A percentile compares a stretch with the other conserved stretches of the same genome.
phyloP scores from a whole-genome alignment of 2,797 vertebrate species.

The Vireo griseus region DNA sequence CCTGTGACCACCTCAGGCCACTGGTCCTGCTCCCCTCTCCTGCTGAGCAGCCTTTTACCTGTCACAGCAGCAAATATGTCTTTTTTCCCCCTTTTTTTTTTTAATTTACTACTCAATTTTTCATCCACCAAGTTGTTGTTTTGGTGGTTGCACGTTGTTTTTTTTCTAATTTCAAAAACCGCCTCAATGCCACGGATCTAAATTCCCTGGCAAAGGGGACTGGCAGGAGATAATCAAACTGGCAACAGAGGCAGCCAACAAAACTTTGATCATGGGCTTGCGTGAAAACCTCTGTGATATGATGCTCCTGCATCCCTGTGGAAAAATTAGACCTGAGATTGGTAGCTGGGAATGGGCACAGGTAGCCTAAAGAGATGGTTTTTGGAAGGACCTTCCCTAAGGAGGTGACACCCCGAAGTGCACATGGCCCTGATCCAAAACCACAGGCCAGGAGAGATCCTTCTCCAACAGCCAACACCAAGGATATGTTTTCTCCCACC shows the following conservation, averaged over 20 bases:
- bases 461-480: background rate
- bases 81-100: rapidly evolving
- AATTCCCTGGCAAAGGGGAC: background rate
- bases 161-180: background rate
- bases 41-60: background rate
- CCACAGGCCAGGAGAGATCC: background rate
- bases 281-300: background rate
- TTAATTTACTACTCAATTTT: background rate
- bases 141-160: background rate
- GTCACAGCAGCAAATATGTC: background rate
- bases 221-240: background rate
- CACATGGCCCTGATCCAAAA: background rate
- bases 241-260: background rate
- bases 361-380: background rate
- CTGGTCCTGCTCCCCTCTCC: background rate
- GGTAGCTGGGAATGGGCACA: background rate
- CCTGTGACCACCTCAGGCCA: background rate
- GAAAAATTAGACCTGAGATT: background rate
- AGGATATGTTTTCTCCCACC: background rate
- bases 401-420: rapidly evolving
- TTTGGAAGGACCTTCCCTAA: background rate
- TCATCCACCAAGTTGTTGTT: background rate
- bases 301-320: background rate
- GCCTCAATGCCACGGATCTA: rapidly evolving
- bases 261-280: background rate